Evolutionary conservation across 2,888 invertebrate species (phyloP).

Genomic region (Azorinus chamasolen): DNA sequence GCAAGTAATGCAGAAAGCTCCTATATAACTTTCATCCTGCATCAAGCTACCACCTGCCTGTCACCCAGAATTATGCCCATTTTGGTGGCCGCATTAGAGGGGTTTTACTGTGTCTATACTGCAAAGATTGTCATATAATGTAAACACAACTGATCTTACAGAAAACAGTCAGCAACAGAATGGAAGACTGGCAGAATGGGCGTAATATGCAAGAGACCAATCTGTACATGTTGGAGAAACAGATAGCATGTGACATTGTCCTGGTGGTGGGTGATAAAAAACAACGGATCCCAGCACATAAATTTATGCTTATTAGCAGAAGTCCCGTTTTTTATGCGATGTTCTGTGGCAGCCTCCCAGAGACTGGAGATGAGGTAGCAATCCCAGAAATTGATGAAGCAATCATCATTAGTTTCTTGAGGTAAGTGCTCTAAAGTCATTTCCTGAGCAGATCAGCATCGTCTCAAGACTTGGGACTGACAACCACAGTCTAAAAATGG

Average conservation of each 20-base stretch:
- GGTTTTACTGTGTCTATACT: too few species aligned
- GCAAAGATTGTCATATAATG: too few species aligned
- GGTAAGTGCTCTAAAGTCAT: slow-evolving; percentile 41
- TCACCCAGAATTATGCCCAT: too few species aligned
- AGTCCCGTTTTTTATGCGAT: slow-evolving; percentile 54
- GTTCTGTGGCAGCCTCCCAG: slow-evolving; percentile 55
- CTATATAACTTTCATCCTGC: too few species aligned
- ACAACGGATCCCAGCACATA: slow-evolving; percentile 36
- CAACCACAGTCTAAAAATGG: too few species aligned
- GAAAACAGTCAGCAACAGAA: too few species aligned
- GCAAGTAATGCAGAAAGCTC: too few species aligned
- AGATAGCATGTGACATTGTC: slow-evolving; percentile 48
- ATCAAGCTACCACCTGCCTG: too few species aligned
- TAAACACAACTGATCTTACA: too few species aligned
- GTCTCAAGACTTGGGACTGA: too few species aligned
- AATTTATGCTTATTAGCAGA: slow-evolving; percentile 53
- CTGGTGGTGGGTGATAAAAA: slow-evolving; percentile 30
- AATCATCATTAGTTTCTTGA: slow-evolving; percentile 45
- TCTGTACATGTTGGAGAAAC: slow-evolving; percentile 49
- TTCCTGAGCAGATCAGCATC: too few species aligned
- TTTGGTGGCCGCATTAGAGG: too few species aligned
- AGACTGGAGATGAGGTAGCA: slow-evolving; percentile 34
- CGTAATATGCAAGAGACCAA: slow-evolving; percentile 38
- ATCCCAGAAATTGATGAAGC: slow-evolving; percentile 58
- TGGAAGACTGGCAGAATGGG: slow-evolving; percentile 44